A percentile compares a stretch with the other conserved stretches of the same genome.
Conservation (phyloP, 1,140 invertebrate species). For the Ephestia elutella region DNA sequence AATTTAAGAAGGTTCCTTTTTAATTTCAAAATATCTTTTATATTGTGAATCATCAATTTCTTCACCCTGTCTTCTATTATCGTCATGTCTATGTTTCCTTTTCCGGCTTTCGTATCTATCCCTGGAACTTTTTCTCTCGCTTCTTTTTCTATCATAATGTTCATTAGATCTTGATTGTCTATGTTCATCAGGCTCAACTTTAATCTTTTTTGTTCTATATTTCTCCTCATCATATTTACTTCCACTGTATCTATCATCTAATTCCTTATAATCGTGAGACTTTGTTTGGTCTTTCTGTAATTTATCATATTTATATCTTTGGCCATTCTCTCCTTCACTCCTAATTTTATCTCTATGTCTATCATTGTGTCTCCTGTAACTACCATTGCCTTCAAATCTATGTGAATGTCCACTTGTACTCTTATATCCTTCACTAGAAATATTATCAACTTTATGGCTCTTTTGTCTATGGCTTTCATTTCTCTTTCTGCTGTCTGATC, state of each 20-base stretch:
- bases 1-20: not conserved
- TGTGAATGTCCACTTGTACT: not conserved
- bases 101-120: not conserved
- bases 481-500: not conserved
- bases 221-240: not conserved
- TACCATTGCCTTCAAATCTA: not conserved
- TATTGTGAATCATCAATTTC: not conserved
- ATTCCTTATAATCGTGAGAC: not conserved
- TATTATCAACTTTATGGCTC: not conserved
- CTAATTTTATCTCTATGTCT: not conserved
- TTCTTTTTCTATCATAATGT: not conserved
- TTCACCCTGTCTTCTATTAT: not conserved
- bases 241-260: not conserved
- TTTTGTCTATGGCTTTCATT: not conserved
- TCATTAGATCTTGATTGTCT: not conserved
- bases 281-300: not conserved
- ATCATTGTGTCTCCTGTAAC: not conserved
- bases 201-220: not conserved
- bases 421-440: not conserved
- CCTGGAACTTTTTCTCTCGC: not conserved
- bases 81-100: not conserved
- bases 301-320: not conserved
- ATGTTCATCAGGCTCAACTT: not conserved
- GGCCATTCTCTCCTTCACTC: not conserved
- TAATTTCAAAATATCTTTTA: not conserved